These are phyloP conservation scores for Ctenoplectra terminalis DNA, from an alignment of 1,140 invertebrate species.

Conservation along the genomic window DNA sequence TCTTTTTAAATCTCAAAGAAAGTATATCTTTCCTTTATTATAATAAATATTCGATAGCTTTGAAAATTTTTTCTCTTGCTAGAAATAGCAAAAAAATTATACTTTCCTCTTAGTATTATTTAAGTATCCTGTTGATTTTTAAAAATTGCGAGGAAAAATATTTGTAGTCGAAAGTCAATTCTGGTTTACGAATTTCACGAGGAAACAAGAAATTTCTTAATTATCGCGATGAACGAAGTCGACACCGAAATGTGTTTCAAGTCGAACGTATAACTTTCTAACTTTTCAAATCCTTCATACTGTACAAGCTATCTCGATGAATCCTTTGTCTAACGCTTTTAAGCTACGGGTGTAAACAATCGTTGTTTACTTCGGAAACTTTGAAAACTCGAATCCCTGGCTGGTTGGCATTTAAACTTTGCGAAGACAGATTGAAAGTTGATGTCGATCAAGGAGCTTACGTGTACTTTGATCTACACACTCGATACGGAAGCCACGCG, in stretches of 20 bases:
- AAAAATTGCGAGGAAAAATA: not conserved
- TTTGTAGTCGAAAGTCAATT: too few species aligned
- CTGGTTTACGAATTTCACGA: not conserved
- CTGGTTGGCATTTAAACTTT: conserved; percentile 31
- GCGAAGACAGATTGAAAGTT: conserved; percentile 32
- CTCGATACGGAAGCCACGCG: not conserved
- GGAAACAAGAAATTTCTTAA: too few species aligned
- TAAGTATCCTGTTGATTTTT: not conserved
- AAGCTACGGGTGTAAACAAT: conserved; percentile 32
- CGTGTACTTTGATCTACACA: not conserved
- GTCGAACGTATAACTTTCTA: not conserved
- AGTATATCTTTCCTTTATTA: too few species aligned
- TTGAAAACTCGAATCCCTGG: not conserved
- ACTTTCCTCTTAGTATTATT: too few species aligned
- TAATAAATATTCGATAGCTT: not conserved
- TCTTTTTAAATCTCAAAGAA: too few species aligned
- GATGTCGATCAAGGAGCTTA: not conserved
- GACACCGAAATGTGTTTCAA: not conserved
- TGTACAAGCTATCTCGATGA: conserved; percentile 4
- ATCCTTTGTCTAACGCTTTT: conserved; percentile 28
- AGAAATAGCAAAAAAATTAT: not conserved
- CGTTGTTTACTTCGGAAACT: conserved; percentile 36
- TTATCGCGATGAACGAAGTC: not conserved
- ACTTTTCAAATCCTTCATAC: not conserved
- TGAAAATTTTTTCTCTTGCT: not conserved